Evolutionary conservation across 2,888 invertebrate genomes (phyloP).

Genomic region (Peribatodes rhomboidaria): DNA sequence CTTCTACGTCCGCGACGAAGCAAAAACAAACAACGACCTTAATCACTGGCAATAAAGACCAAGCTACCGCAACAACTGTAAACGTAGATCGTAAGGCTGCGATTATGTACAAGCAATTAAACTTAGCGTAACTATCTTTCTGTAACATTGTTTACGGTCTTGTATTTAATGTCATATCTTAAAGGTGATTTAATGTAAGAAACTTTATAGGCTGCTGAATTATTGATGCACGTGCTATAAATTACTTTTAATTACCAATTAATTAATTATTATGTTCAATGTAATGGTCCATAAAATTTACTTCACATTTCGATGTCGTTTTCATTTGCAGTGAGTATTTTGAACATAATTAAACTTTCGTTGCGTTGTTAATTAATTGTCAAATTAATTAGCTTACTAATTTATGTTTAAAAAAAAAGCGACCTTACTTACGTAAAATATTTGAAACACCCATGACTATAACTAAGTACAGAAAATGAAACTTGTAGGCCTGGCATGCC

Average conservation of each 20-base stretch:
- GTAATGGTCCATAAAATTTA: constrained; percentile 1
- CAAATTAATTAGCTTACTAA: background rate
- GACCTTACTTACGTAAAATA: background rate
- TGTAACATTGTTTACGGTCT: constrained; percentile 48
- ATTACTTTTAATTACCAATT: constrained; percentile 15
- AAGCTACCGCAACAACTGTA: constrained; percentile 34
- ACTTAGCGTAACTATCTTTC: constrained; percentile 48
- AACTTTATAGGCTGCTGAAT: constrained; percentile 26
- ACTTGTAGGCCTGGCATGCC: no score
- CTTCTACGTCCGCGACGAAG: constrained; percentile 34
- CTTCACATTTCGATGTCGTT: background rate
- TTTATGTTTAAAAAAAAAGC: background rate
- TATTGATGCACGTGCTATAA: constrained; percentile 8
- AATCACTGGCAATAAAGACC: constrained; percentile 42
- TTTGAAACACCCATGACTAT: no score
- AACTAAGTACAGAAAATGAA: no score
- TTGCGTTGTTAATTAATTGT: background rate
- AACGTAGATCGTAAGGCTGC: constrained; percentile 42
- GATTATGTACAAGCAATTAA: constrained; percentile 54
- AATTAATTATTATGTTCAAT: constrained; percentile 13
- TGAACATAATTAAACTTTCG: background rate
- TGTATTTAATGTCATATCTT: constrained; percentile 46
- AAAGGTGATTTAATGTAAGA: constrained; percentile 40
- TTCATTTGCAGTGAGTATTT: background rate
- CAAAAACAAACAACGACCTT: constrained; percentile 42